These are phyloP conservation scores for Mormyrus lacerda DNA, from an alignment of 2,113 vertebrate species.

Conservation along the genomic window DNA sequence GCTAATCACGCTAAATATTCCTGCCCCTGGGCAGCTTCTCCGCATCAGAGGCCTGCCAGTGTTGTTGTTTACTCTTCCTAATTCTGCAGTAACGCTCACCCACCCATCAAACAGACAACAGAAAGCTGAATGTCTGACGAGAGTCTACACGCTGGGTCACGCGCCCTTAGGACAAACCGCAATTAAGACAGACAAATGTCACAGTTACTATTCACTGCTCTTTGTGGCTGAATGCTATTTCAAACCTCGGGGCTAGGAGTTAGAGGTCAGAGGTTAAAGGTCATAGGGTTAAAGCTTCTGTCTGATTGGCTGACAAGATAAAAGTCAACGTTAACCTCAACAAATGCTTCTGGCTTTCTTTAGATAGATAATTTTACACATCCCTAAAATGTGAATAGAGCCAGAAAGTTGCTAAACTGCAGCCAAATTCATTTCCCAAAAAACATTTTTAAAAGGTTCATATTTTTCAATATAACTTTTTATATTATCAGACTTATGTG, in stretches of 20 bases:
- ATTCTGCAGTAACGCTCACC: not conserved
- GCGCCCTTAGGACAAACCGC: not conserved
- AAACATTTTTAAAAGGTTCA: not conserved
- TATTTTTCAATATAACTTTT: not conserved
- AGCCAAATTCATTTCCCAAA: not conserved
- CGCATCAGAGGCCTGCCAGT: not conserved
- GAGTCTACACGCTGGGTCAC: not conserved
- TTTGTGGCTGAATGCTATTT: not conserved
- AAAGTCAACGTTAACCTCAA: not conserved
- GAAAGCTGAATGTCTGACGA: not conserved
- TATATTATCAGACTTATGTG: not conserved
- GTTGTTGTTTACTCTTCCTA: not conserved
- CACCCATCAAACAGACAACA: conserved; percentile 10
- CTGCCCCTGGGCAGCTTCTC: not conserved
- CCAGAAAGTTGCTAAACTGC: not conserved
- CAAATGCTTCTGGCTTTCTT: not conserved
- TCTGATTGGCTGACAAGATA: not conserved
- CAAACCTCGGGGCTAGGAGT: not conserved
- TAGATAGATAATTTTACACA: not conserved
- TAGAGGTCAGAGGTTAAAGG: not conserved
- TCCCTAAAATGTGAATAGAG: not conserved
- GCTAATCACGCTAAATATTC: not conserved
- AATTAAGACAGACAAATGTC: not conserved
- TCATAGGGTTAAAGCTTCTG: not conserved
- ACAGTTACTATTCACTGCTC: not conserved